phyloP scores from a whole-genome alignment of 92 coral and sea anemone genomes.

The Micromussa lordhowensis region DNA sequence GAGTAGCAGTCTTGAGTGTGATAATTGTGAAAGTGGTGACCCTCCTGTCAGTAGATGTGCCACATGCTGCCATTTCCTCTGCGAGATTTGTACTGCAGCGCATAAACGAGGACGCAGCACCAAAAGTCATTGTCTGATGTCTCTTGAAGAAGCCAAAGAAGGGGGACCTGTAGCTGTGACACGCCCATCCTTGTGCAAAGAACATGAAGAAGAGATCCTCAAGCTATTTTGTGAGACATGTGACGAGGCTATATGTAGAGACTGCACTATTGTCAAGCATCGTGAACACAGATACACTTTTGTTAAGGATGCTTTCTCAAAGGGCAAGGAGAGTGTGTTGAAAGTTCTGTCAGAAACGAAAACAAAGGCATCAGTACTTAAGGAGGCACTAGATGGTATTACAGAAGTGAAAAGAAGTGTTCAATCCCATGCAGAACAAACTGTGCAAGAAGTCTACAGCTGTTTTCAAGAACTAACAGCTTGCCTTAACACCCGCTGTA shows the following conservation, averaged over 20 bases:
- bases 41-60: constrained; percentile 50
- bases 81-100: constrained; percentile 53
- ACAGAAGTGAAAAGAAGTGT: constrained; percentile 25
- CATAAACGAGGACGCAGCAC: constrained; percentile 59
- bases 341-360: constrained; percentile 35
- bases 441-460: constrained; percentile 20
- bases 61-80: constrained; percentile 57
- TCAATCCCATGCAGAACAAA: background rate
- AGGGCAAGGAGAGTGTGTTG: constrained; percentile 26
- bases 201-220: constrained; percentile 59
- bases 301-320: constrained; percentile 46
- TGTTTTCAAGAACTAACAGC: constrained; percentile 24
- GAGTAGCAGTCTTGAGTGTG: constrained; percentile 42
- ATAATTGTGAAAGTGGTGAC: constrained; percentile 64
- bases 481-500: constrained; percentile 12
- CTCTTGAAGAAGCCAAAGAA: constrained; percentile 54
- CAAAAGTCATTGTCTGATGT: constrained; percentile 41
- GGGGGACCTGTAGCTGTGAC: constrained; percentile 37
- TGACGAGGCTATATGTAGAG: constrained; percentile 62
- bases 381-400: constrained; percentile 23
- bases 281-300: constrained; percentile 63
- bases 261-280: constrained; percentile 67
- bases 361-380: constrained; percentile 8
- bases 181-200: constrained; percentile 37
- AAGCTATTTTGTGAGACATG: constrained; percentile 75